Percentiles rank a stretch among this genome's conserved stretches.
These are phyloP conservation scores for Drosophila insularis DNA, from an alignment of 1,140 invertebrate species.

Conservation along the genomic window DNA sequence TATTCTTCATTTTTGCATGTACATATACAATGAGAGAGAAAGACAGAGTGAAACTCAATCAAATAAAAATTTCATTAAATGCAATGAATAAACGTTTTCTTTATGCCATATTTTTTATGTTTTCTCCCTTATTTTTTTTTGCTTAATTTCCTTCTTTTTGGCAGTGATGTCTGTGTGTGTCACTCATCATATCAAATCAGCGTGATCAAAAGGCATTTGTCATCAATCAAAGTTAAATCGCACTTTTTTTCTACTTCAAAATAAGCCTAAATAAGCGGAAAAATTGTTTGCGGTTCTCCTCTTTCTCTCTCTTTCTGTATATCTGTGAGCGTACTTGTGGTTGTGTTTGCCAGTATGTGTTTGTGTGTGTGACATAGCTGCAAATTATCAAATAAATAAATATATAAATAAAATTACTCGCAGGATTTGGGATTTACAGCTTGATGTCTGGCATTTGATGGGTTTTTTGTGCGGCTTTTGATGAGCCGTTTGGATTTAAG, in stretches of 20 bases:
- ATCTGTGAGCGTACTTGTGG: constrained; percentile 20
- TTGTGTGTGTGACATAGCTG: constrained; percentile 56
- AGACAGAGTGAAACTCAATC: neutral
- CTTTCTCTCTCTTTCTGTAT: constrained; percentile 23
- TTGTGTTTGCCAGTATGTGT: constrained; percentile 27
- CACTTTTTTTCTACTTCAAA: constrained; percentile 65
- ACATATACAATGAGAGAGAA: constrained; percentile 20
- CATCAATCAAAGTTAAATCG: constrained; percentile 77
- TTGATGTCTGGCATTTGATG: constrained; percentile 76
- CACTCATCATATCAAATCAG: constrained; percentile 37
- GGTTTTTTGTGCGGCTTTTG: constrained; percentile 48
- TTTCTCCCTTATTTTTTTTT: neutral
- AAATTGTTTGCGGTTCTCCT: constrained; percentile 57
- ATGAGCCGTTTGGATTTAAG: constrained; percentile 15
- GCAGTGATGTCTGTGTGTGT: constrained; percentile 34
- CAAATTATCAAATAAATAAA: constrained; percentile 71
- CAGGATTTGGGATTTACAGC: constrained; percentile 64
- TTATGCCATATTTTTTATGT: neutral
- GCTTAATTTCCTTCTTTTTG: constrained; percentile 41
- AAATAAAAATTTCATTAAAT: constrained; percentile 50
- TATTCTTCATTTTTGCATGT: constrained; percentile 42
- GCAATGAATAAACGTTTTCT: constrained; percentile 60
- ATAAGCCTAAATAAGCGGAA: constrained; percentile 71
- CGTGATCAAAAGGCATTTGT: constrained; percentile 65
- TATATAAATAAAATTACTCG: constrained; percentile 74